A percentile compares a stretch with the other conserved stretches of the same genome.
Evolutionary conservation across 2,888 invertebrate species (phyloP).

Genomic region (Ischnus inquisitorius): DNA sequence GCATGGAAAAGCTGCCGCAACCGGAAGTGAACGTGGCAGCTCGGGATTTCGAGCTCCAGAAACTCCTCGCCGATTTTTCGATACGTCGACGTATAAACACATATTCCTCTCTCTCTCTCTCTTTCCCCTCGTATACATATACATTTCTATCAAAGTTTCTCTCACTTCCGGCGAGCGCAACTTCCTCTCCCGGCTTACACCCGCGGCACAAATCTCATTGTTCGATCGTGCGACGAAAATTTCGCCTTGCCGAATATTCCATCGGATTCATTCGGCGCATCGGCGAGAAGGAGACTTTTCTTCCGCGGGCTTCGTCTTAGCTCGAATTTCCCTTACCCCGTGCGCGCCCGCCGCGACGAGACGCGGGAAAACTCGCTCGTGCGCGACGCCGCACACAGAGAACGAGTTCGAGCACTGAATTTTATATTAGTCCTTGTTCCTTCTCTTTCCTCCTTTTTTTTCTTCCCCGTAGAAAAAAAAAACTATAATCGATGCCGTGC

Average conservation of each 20-base stretch:
- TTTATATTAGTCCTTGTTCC: constrained; percentile 74
- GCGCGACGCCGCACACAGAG: constrained; percentile 73
- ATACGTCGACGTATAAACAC: constrained; percentile 34
- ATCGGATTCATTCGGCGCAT: constrained; percentile 53
- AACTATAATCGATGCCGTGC: not conserved
- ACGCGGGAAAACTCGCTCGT: constrained; percentile 77
- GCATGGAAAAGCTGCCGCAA: not conserved
- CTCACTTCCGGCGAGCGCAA: constrained; percentile 43
- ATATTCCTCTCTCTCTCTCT: not conserved
- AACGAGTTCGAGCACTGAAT: constrained; percentile 77
- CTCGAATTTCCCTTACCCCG: constrained; percentile 53
- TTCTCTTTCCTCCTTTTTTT: constrained; percentile 62
- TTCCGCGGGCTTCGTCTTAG: constrained; percentile 54
- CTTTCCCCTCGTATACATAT: not conserved
- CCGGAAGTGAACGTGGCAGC: constrained; percentile 27
- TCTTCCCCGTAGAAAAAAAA: constrained; percentile 1
- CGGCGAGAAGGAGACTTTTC: constrained; percentile 35
- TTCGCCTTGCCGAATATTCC: constrained; percentile 63
- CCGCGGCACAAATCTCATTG: constrained; percentile 62
- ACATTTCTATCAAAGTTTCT: constrained; percentile 29
- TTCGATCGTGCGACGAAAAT: constrained; percentile 67
- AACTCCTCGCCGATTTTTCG: constrained; percentile 43
- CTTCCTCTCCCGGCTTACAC: constrained; percentile 36
- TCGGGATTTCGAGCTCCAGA: constrained; percentile 2
- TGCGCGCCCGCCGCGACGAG: constrained; percentile 77